Conservation (phyloP, 2,797 vertebrate genomes). For the Rhabdomys pumilio region DNA sequence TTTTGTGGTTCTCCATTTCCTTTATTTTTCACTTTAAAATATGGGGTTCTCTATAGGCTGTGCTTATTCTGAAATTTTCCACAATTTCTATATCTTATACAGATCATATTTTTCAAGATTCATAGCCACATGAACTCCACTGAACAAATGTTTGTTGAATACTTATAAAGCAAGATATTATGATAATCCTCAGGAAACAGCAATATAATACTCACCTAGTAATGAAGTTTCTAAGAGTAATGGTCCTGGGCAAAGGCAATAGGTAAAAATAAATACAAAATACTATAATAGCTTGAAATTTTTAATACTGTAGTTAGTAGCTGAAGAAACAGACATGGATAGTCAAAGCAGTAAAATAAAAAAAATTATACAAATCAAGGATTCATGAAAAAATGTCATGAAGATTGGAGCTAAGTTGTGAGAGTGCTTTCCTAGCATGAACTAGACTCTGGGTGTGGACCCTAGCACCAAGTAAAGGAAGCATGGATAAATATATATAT, state of each 20-base stretch:
- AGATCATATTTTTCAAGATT: constrained; percentile 28
- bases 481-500: accelerated
- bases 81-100: not conserved
- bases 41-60: not conserved
- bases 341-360: not conserved
- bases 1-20: not conserved
- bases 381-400: not conserved
- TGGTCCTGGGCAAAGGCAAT: not conserved
- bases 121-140: not conserved
- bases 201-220: constrained; percentile 21
- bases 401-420: not conserved
- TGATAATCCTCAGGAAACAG: constrained; percentile 2
- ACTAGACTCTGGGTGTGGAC: not conserved
- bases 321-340: not conserved
- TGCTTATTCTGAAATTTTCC: not conserved
- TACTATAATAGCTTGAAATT: not conserved
- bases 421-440: not conserved
- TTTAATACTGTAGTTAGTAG: not conserved
- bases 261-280: not conserved
- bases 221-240: constrained; percentile 30
- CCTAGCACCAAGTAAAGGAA: not conserved
- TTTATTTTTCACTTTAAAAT: not conserved
- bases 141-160: constrained; percentile 53
- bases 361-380: not conserved
- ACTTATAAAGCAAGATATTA: not conserved